Evolutionary conservation across 2,113 vertebrate species (phyloP), one percentile per base, ranked within the genome.

Genomic region (Zosterops pallidus): DNA sequence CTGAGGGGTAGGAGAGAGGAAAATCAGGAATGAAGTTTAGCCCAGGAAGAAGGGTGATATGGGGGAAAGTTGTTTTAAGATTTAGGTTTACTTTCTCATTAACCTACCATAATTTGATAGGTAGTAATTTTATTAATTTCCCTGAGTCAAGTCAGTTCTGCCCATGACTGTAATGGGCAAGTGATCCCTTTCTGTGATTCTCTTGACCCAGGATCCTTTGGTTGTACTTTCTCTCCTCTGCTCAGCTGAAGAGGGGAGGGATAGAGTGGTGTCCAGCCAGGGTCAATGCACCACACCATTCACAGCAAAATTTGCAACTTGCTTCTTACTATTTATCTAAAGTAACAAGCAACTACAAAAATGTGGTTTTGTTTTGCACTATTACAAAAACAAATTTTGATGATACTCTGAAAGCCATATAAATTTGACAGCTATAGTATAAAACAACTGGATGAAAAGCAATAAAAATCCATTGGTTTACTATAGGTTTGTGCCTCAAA

Each of bases 131-230:
- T n/a, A 81, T 6, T 49, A 6, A 70, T 46, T 76, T 85, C 35
- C 31, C 18, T 1, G 0, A 47, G 33, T 33, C 4, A 3, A 52
- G 20, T 23, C 79, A 64, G 44, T 53, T 64, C 46, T 64, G 50
- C 14, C 16, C 6, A 2, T 23, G n/a, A n/a, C 12, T 25, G 11
- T 41, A 79, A 37, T 1, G 2, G 23, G 12, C 0, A 0, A 64
- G 10, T 49, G 26, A 75, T 31, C 7, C 44, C 24, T 42, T 67
- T 23, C 39, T 24, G n/a, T 23, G 29, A 23, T 47, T 63, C 49
- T 52, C 60, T 42, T 3, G 9, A 83, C 44, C 26, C 20, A 64
- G 1, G 6, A 84, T 35, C 31, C 28, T 64, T 80, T 24, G 5
- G 5, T 4, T 39, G 2, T 18, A 55, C 19, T 21, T 47, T 75